Percentiles rank a stretch among this genome's conserved stretches.
Evolutionary conservation across 2,113 vertebrate species (phyloP).

Genomic region (Malurus elegans): DNA sequence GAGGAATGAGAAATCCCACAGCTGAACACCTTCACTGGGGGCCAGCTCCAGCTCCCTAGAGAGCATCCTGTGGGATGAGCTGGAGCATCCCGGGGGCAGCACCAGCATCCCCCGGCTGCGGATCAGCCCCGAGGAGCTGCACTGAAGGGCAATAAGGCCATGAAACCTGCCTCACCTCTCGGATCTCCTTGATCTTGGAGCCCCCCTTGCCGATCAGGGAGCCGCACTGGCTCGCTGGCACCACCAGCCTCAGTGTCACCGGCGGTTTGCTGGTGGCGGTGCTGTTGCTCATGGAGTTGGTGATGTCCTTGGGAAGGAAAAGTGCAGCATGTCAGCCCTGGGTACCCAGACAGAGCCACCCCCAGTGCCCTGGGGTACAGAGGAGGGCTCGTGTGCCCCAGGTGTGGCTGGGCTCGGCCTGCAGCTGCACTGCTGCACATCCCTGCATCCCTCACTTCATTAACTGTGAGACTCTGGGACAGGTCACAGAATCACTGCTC

Average conservation of each 20-base stretch:
- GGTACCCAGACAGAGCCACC: background rate
- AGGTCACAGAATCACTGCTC: background rate
- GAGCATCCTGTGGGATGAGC: background rate
- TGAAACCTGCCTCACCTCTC: slow-evolving; percentile 81
- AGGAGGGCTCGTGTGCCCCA: background rate
- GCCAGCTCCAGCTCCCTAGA: background rate
- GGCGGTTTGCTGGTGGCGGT: slow-evolving; percentile 95
- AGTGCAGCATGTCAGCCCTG: background rate
- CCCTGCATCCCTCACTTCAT: background rate
- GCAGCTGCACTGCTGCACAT: background rate
- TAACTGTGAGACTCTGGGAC: background rate
- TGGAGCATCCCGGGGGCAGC: background rate
- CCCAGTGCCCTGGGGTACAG: background rate
- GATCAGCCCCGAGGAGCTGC: background rate
- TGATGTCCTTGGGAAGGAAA: slow-evolving; percentile 84
- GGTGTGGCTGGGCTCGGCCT: background rate
- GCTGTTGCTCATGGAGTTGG: slow-evolving; percentile 98
- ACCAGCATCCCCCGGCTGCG: fast-evolving
- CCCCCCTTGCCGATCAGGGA: slow-evolving; percentile 97
- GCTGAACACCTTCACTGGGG: background rate
- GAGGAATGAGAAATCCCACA: background rate
- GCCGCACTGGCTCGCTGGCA: slow-evolving; percentile 94
- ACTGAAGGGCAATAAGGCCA: fast-evolving
- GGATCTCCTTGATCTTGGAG: slow-evolving; percentile 98
- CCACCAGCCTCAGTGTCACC: slow-evolving; percentile 90